Conservation (phyloP, 2,113 vertebrate species). For the Podiceps cristatus region DNA sequence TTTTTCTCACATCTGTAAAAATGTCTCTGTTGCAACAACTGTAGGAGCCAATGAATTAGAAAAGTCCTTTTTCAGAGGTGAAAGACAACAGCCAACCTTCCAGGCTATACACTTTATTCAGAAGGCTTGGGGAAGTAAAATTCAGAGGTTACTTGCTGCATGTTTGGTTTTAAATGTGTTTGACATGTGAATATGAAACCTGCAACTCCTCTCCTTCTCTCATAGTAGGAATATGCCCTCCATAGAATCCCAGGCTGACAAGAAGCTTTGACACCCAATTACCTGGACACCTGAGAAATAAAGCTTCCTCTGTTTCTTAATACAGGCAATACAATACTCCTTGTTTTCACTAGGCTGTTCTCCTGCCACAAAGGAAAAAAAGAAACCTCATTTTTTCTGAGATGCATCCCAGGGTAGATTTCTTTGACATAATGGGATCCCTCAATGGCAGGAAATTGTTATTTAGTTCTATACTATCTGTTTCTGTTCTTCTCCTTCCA, state of each 20-base stretch:
- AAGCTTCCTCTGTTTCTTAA: neutral
- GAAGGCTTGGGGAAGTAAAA: neutral
- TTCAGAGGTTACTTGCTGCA: neutral
- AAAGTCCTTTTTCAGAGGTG: neutral
- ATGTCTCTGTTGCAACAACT: neutral
- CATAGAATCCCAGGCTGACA: neutral
- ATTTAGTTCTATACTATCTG: neutral
- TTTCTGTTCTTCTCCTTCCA: neutral
- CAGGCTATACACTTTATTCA: neutral
- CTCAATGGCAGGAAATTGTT: neutral
- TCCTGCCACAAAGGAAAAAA: neutral
- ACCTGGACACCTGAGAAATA: neutral
- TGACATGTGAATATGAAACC: neutral
- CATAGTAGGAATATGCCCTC: neutral
- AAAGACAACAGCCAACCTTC: neutral
- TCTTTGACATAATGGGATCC: neutral
- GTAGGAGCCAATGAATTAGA: neutral
- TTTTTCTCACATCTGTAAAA: constrained; percentile 21
- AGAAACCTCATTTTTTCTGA: neutral
- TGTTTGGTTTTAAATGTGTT: neutral
- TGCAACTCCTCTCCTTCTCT: neutral
- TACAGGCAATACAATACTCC: neutral
- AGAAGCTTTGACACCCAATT: neutral
- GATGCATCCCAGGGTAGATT: neutral
- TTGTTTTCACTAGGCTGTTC: neutral